Percentiles rank a stretch among this genome's conserved stretches.
phyloP scores from a whole-genome alignment of 2,113 vertebrate species.

The Elephas maximus region DNA sequence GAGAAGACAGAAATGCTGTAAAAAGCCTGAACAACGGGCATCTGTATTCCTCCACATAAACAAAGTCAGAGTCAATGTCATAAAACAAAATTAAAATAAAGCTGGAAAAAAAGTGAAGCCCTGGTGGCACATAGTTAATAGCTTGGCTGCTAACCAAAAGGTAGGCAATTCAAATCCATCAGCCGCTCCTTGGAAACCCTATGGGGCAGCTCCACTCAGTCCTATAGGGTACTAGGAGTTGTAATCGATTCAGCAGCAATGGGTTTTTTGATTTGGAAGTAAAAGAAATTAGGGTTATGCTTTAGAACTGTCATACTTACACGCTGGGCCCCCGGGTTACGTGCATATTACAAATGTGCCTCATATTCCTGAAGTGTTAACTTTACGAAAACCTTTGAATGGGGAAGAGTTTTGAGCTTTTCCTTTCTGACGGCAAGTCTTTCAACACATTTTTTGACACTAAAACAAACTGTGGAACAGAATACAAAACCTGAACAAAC shows the following conservation, averaged over 20 bases:
- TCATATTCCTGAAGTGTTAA: background rate
- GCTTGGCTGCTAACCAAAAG: too few relatives aligned
- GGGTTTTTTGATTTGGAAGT: too few relatives aligned
- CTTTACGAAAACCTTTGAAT: background rate
- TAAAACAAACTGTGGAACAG: background rate
- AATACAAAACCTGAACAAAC: background rate
- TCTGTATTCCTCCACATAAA: too few relatives aligned
- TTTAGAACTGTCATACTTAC: background rate
- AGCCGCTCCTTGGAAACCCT: too few relatives aligned
- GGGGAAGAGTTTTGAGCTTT: background rate
- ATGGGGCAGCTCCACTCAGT: too few relatives aligned
- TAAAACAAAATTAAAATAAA: background rate
- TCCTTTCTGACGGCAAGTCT: background rate
- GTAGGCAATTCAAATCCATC: too few relatives aligned
- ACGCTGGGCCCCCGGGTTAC: background rate
- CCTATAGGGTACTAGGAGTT: too few relatives aligned
- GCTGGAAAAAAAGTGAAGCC: background rate
- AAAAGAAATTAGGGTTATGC: background rate
- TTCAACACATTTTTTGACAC: conserved; percentile 16
- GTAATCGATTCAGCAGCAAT: too few relatives aligned
- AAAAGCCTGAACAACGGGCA: background rate
- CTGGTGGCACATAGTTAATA: too few relatives aligned
- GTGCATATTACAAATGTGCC: background rate
- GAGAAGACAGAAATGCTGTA: background rate
- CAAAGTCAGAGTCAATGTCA: background rate